Evolutionary conservation across 2,888 invertebrate genomes (phyloP).

Genomic region (Vandiemenella viatica): DNA sequence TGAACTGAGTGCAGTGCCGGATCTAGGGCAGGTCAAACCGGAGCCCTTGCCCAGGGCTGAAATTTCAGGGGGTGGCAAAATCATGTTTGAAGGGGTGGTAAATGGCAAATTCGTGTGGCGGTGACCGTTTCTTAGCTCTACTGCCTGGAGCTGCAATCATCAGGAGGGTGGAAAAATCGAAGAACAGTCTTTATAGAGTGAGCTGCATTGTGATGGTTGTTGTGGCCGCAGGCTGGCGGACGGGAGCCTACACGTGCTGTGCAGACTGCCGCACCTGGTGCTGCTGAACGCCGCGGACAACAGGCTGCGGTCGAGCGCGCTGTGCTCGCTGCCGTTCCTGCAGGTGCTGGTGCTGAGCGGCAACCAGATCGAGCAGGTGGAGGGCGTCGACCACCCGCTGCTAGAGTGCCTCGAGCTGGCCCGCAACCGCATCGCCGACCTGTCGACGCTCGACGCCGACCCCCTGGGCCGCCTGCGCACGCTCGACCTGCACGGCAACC

Average conservation of each 20-base stretch:
- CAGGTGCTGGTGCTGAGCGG: constrained; percentile 41
- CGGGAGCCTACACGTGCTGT: constrained; percentile 33
- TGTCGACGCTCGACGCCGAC: background rate
- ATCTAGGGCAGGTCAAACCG: too few relatives aligned
- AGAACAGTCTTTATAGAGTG: too few relatives aligned
- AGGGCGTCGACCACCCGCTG: constrained; percentile 37
- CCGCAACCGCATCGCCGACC: background rate
- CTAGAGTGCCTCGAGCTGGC: constrained; percentile 39
- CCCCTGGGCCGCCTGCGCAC: background rate
- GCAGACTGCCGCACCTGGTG: constrained; percentile 37
- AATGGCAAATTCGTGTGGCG: too few relatives aligned
- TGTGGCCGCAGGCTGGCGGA: constrained; percentile 31
- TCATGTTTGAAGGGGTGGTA: too few relatives aligned
- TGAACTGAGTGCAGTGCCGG: too few relatives aligned
- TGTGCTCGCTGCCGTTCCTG: constrained; percentile 38
- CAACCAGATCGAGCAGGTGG: constrained; percentile 36
- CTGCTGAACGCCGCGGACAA: constrained; percentile 43
- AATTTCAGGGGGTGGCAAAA: too few relatives aligned
- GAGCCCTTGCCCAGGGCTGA: too few relatives aligned
- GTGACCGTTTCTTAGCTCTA: too few relatives aligned
- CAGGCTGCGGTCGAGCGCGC: constrained; percentile 30
- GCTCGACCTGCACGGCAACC: background rate
- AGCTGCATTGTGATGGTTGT: too few relatives aligned
- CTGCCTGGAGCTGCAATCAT: too few relatives aligned
- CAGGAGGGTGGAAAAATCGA: too few relatives aligned